A percentile compares a stretch with the other conserved stretches of the same genome.
These are phyloP conservation scores for Epicampocera succincta DNA, from an alignment of 2,888 invertebrate genomes.

Conservation along the genomic window DNA sequence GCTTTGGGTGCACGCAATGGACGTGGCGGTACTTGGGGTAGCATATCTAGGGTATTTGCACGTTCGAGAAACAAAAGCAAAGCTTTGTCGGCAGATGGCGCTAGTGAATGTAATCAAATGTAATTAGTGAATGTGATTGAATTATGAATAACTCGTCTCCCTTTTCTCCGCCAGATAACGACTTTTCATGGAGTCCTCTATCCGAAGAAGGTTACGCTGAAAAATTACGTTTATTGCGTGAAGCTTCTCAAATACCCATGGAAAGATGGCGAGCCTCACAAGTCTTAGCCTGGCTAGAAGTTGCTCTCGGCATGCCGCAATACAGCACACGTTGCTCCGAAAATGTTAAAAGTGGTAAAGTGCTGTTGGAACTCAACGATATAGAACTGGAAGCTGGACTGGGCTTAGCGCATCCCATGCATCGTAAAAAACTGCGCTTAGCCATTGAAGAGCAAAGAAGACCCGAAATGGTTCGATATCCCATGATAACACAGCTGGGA, in stretches of 20 bases:
- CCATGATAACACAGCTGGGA: conserved; percentile 91
- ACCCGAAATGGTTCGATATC: conserved; percentile 92
- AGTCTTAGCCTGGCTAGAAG: conserved; percentile 96
- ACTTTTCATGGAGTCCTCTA: conserved; percentile 81
- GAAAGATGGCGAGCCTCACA: conserved; percentile 96
- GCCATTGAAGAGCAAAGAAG: conserved; percentile 96
- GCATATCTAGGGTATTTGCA: conserved; percentile 94
- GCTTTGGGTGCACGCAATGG: conserved; percentile 83
- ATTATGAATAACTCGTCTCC: not conserved
- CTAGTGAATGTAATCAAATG: conserved; percentile 83
- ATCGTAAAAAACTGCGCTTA: conserved; percentile 94
- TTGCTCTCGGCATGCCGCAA: conserved; percentile 96
- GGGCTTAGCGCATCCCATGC: conserved; percentile 95
- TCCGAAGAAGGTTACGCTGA: conserved; percentile 81
- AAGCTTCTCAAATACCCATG: conserved; percentile 92
- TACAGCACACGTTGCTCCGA: conserved; percentile 94
- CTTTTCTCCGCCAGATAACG: conserved; percentile 74
- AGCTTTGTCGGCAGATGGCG: conserved; percentile 81
- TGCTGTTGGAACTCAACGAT: conserved; percentile 94
- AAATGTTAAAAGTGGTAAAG: conserved; percentile 97
- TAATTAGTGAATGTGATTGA: too few relatives aligned
- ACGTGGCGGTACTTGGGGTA: conserved; percentile 92
- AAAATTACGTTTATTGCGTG: conserved; percentile 84
- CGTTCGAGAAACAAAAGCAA: conserved; percentile 92
- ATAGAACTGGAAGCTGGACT: conserved; percentile 94